phyloP scores from a whole-genome alignment of 2,113 vertebrate species.

The Trichomycterus rosablanca region DNA sequence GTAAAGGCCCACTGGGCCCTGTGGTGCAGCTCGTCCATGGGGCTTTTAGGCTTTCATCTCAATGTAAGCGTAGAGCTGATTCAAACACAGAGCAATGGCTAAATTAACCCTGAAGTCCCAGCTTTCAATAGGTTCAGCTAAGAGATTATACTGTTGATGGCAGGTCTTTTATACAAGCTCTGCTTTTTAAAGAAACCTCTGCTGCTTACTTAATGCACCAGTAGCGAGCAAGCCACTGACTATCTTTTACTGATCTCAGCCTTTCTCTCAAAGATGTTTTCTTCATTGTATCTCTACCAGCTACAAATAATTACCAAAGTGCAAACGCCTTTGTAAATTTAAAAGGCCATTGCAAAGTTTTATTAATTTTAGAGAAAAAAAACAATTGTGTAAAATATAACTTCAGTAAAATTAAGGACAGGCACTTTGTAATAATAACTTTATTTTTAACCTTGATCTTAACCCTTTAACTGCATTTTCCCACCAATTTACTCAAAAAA shows the following conservation, averaged over 20 bases:
- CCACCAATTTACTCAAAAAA: too few species aligned
- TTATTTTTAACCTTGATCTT: neutral
- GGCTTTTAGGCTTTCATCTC: slow-evolving; percentile 92
- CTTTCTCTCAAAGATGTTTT: neutral
- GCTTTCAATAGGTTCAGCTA: slow-evolving; percentile 96
- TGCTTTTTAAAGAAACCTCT: slow-evolving; percentile 82
- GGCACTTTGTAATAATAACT: neutral
- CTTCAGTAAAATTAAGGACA: neutral
- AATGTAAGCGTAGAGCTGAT: slow-evolving; percentile 97
- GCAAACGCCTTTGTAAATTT: too few species aligned
- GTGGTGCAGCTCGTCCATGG: slow-evolving; percentile 72
- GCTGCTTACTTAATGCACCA: slow-evolving; percentile 85
- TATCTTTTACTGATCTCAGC: slow-evolving; percentile 18
- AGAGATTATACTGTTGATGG: slow-evolving; percentile 99
- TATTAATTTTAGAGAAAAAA: neutral
- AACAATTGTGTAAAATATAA: neutral
- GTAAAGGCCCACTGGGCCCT: slow-evolving; percentile 84
- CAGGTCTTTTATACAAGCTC: slow-evolving; percentile 85
- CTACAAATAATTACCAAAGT: too few species aligned
- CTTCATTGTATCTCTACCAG: too few species aligned
- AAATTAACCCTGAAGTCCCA: slow-evolving; percentile 96
- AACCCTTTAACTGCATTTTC: neutral
- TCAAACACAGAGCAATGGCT: slow-evolving; percentile 97
- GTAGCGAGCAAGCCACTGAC: slow-evolving; percentile 49
- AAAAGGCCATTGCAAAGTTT: too few species aligned